A percentile compares a stretch with the other conserved stretches of the same genome.
phyloP scores from a whole-genome alignment of 1,140 invertebrate genomes.

The Zaprionus gabonicus region DNA sequence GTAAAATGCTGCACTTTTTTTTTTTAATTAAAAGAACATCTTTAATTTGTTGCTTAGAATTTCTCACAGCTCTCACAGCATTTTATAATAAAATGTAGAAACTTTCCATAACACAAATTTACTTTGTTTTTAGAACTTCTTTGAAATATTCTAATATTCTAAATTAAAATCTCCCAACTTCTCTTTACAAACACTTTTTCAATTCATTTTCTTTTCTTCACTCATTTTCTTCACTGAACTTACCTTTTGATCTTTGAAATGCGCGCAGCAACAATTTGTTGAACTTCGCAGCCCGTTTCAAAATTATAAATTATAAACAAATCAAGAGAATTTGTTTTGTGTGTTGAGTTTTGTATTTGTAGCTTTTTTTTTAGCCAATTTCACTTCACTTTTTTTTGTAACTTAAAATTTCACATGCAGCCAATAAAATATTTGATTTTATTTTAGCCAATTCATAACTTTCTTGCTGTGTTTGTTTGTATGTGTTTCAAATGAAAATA shows the following conservation, averaged over 20 bases:
- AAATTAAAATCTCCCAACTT: neutral
- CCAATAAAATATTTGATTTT: constrained; percentile 26
- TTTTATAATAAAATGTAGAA: neutral
- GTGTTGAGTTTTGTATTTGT: constrained; percentile 17
- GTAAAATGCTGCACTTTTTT: too few relatives aligned
- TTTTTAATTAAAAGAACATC: too few relatives aligned
- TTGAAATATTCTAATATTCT: neutral
- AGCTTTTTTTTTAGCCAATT: constrained; percentile 19
- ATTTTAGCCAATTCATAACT: constrained; percentile 59
- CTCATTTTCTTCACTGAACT: constrained; percentile 15
- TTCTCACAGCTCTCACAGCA: neutral
- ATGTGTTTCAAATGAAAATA: constrained; percentile 40
- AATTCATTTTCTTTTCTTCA: neutral
- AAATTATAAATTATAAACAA: constrained; percentile 46
- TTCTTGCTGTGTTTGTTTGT: constrained; percentile 32
- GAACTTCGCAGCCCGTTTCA: constrained; percentile 9
- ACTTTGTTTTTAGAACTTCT: neutral
- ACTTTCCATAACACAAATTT: neutral
- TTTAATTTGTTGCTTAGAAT: too few relatives aligned
- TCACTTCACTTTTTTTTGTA: constrained; percentile 40
- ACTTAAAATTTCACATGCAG: constrained; percentile 51
- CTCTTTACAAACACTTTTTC: neutral
- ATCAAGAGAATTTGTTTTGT: constrained; percentile 22
- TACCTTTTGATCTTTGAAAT: constrained; percentile 41
- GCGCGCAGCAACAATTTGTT: constrained; percentile 36